Evolutionary conservation across 2,797 vertebrate species (phyloP).

Genomic region (Moxostoma hubbsi): DNA sequence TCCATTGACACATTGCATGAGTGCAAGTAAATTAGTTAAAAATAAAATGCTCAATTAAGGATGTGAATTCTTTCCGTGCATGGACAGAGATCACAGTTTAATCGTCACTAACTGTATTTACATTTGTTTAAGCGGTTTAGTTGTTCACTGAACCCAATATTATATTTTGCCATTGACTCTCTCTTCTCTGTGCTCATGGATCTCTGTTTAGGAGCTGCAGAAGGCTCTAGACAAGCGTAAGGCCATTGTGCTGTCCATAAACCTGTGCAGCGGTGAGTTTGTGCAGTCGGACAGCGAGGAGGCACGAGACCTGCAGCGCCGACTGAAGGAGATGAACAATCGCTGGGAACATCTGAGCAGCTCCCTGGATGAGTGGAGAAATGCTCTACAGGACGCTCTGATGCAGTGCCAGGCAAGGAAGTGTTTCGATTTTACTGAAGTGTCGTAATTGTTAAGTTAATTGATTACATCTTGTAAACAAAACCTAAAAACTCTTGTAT

Average conservation of each 20-base stretch:
- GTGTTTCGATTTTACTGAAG: not conserved
- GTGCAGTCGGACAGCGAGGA: conserved; percentile 86
- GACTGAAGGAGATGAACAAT: conserved; percentile 89
- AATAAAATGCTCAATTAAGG: too few relatives aligned
- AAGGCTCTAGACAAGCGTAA: conserved; percentile 91
- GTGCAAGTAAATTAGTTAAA: too few relatives aligned
- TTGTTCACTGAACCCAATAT: not conserved
- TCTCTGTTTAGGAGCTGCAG: conserved; percentile 86
- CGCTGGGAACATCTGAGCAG: conserved; percentile 86
- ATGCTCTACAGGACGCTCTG: conserved; percentile 87
- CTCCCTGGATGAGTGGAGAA: conserved; percentile 90
- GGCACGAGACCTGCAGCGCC: conserved; percentile 83
- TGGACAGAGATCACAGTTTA: too few relatives aligned
- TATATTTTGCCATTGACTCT: not conserved
- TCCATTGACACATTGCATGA: too few relatives aligned
- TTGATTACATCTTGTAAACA: not conserved
- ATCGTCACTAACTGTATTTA: too few relatives aligned
- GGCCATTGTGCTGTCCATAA: conserved; percentile 94
- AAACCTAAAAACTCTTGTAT: not conserved
- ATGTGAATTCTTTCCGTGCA: too few relatives aligned
- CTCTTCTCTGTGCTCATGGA: not conserved
- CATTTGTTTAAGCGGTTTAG: too few relatives aligned
- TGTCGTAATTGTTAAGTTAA: too few relatives aligned
- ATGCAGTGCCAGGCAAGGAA: conserved; percentile 93
- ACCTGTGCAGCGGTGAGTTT: conserved; percentile 93